A percentile compares a stretch with the other conserved stretches of the same genome.
These are phyloP conservation scores for Hypanus sabinus DNA, from an alignment of 2,113 vertebrate species.

Conservation along the genomic window DNA sequence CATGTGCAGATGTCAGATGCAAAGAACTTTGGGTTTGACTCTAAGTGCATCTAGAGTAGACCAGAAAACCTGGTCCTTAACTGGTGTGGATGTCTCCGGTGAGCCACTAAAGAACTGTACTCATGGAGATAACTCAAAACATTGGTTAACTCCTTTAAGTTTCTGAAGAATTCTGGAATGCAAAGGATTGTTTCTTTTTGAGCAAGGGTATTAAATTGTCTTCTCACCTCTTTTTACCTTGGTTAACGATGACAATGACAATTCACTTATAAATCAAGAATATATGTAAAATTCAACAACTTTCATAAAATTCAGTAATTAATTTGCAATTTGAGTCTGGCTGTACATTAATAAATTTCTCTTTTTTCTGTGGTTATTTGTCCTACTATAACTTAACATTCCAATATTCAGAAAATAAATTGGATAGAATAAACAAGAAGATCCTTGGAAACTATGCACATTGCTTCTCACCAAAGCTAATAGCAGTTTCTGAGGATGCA, in stretches of 20 bases:
- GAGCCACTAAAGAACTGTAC: neutral
- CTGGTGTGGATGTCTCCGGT: neutral
- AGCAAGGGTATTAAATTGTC: neutral
- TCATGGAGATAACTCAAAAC: no score
- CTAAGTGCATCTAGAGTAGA: neutral
- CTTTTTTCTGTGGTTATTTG: neutral
- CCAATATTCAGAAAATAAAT: neutral
- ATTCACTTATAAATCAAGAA: neutral
- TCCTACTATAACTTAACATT: neutral
- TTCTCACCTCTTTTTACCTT: neutral
- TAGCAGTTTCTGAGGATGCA: neutral
- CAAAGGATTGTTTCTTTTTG: neutral
- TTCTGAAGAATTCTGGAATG: neutral
- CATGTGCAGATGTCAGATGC: neutral
- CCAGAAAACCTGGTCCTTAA: neutral
- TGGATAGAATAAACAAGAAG: neutral
- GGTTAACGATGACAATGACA: neutral
- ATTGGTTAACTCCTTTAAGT: neutral
- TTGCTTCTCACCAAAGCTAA: neutral
- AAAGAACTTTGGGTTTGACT: no score
- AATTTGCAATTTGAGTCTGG: neutral
- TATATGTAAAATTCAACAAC: neutral
- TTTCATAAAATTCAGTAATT: neutral
- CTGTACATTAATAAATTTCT: no score
- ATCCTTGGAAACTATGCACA: neutral